Evolutionary conservation across 2,113 vertebrate species (phyloP).

Genomic region (Myotis yumanensis): DNA sequence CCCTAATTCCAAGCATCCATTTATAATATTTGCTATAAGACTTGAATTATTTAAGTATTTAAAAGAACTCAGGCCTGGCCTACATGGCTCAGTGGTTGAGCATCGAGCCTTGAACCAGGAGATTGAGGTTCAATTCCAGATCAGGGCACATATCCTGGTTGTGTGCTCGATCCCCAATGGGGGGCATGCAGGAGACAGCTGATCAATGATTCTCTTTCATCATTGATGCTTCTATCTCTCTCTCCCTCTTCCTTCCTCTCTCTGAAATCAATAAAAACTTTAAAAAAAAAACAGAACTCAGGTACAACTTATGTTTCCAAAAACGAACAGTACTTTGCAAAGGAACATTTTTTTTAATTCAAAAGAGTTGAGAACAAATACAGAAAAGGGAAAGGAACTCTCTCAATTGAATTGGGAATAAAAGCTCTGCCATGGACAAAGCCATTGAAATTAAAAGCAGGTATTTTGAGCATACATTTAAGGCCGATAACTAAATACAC

Average conservation of each 20-base stretch:
- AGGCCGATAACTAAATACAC: not conserved
- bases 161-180: too few species aligned
- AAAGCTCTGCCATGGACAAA: not conserved
- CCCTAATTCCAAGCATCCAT: not conserved
- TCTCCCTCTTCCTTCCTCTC: too few species aligned
- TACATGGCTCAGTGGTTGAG: too few species aligned
- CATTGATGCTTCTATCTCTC: too few species aligned
- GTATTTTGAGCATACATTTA: not conserved
- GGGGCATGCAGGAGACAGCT: too few species aligned
- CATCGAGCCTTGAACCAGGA: too few species aligned
- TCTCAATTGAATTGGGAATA: not conserved
- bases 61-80: not conserved
- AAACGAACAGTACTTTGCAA: not conserved
- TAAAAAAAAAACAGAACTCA: not conserved
- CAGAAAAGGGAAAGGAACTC: not conserved
- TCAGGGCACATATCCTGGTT: too few species aligned
- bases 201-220: too few species aligned
- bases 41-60: not conserved
- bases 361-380: constrained; percentile 10
- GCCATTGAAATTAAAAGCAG: not conserved
- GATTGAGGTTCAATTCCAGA: too few species aligned
- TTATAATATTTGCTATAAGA: not conserved
- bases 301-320: not conserved
- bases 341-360: not conserved
- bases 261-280: not conserved